Conservation (phyloP, 2,113 vertebrate genomes). For the Motacilla tschutschensis region DNA sequence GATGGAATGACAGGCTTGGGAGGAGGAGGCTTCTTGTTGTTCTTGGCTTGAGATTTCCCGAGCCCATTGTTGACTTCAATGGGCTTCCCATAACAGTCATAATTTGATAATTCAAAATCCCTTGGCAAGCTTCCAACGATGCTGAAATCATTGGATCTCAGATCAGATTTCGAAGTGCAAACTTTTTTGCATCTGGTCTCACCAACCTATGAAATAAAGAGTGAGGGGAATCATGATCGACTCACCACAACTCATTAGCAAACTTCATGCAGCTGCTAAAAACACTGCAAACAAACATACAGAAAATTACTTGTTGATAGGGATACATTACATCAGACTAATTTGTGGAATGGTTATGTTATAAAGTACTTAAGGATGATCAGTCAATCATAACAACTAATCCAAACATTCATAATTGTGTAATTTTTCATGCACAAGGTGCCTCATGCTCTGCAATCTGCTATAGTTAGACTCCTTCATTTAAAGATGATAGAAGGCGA, state of each 20-base stretch:
- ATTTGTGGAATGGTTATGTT: constrained; percentile 30
- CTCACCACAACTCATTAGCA: not conserved
- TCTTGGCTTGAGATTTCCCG: constrained; percentile 89
- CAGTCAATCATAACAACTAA: constrained; percentile 22
- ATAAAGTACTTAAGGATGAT: constrained; percentile 36
- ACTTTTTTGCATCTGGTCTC: constrained; percentile 98
- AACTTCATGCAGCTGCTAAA: constrained; percentile 28
- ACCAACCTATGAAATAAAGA: constrained; percentile 82
- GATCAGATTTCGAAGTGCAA: constrained; percentile 96
- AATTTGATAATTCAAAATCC: constrained; percentile 98
- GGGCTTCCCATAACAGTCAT: constrained; percentile 97
- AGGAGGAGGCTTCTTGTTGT: constrained; percentile 90
- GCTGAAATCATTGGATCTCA: constrained; percentile 97
- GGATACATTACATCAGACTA: constrained; percentile 15
- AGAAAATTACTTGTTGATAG: constrained; percentile 46
- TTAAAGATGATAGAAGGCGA: not conserved
- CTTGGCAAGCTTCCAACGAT: constrained; percentile 96
- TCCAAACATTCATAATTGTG: constrained; percentile 34
- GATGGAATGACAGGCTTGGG: constrained; percentile 95
- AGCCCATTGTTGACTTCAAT: constrained; percentile 83
- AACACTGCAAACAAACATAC: constrained; percentile 31
- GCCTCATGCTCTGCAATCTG: not conserved
- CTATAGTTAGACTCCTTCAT: constrained; percentile 4
- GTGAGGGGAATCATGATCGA: not conserved
- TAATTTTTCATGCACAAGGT: constrained; percentile 14